Evolutionary conservation across 2,888 invertebrate genomes (phyloP).

Genomic region (Drosophila neotestacea): DNA sequence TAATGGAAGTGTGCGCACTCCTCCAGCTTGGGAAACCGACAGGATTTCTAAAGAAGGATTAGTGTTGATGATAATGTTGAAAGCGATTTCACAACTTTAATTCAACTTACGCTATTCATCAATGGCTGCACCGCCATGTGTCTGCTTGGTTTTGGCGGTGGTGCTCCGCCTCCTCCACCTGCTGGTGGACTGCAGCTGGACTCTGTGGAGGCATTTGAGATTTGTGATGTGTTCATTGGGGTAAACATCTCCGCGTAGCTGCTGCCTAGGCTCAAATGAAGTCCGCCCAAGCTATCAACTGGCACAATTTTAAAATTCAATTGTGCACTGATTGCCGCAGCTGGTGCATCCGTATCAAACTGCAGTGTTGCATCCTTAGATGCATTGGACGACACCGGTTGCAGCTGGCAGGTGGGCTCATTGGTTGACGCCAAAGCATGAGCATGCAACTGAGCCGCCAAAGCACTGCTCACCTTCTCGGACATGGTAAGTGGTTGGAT

Average conservation of each 20-base stretch:
- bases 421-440: constrained; percentile 54
- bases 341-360: constrained; percentile 68
- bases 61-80: neutral
- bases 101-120: constrained; percentile 66
- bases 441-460: constrained; percentile 70
- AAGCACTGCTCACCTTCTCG: constrained; percentile 79
- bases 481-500: constrained; percentile 66
- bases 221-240: constrained; percentile 85
- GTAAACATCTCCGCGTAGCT: constrained; percentile 81
- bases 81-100: neutral
- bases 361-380: constrained; percentile 47
- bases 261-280: constrained; percentile 48
- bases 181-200: constrained; percentile 65
- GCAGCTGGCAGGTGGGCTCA: constrained; percentile 40
- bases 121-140: constrained; percentile 72
- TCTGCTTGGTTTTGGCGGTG: constrained; percentile 65
- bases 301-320: constrained; percentile 83
- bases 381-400: constrained; percentile 40
- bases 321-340: constrained; percentile 77
- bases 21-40: constrained; percentile 94
- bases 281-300: constrained; percentile 60
- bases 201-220: constrained; percentile 84
- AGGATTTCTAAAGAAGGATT: constrained; percentile 82
- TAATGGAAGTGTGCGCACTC: constrained; percentile 99
- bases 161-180: neutral